These are phyloP conservation scores for Hylaeus volcanicus DNA, from an alignment of 1,140 invertebrate species.

Conservation along the genomic window DNA sequence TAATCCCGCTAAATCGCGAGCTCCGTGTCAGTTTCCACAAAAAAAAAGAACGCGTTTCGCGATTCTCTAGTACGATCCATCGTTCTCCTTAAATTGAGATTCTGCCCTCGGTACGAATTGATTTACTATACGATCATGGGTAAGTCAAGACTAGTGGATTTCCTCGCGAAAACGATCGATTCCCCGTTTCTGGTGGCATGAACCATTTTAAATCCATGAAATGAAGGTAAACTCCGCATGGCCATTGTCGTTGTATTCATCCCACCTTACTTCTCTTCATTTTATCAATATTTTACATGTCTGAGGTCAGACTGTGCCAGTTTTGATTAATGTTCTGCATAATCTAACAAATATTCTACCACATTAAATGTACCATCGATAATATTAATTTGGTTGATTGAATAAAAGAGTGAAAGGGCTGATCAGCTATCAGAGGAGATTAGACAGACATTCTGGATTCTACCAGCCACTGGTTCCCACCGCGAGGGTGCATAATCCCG, in stretches of 20 bases:
- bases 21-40: not conserved
- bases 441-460: not conserved
- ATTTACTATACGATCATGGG: not conserved
- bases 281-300: too few species aligned
- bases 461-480: not conserved
- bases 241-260: not conserved
- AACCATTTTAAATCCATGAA: not conserved
- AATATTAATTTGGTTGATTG: too few species aligned
- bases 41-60: not conserved
- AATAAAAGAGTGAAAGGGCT: too few species aligned
- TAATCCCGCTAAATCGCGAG: not conserved
- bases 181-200: too few species aligned
- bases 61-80: not conserved
- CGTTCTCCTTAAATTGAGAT: not conserved
- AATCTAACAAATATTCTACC: too few species aligned
- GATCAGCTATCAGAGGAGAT: not conserved
- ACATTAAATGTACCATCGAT: too few species aligned
- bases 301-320: too few species aligned
- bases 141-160: not conserved
- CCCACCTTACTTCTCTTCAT: too few species aligned
- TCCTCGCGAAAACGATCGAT: not conserved
- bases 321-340: too few species aligned
- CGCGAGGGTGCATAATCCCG: not conserved
- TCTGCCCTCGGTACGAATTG: not conserved
- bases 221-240: not conserved